Evolutionary conservation across 2,797 vertebrate genomes (phyloP), one percentile per base, ranked within the genome.

Genomic region (Rhabdomys pumilio): DNA sequence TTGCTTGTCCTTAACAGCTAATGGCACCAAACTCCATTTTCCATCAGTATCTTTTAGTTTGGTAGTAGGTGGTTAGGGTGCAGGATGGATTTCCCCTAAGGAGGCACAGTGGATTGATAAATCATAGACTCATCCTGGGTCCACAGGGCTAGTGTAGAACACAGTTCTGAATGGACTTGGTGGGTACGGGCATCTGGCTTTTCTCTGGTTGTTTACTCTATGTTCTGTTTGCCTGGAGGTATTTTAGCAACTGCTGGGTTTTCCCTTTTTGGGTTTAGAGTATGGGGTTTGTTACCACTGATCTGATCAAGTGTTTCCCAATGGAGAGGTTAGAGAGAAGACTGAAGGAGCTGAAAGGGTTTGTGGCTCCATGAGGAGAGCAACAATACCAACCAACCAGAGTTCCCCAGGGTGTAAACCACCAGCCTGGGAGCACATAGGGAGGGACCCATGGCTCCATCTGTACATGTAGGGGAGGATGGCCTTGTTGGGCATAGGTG

Each of bases 1-100:
- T 88, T 72, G 3, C 65, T 65, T 87, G 44, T 69, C 34, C 20
- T 38, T 53, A 53, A n/a, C 53, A 31, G 47, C 20, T 17, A 26
- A n/a, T 38, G 14, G 41, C 17, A 17, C 13, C 50, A 55, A 41
- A 73, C 24, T 41, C 24, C 24, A 38, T 69, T 72, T 59, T 13
- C 90, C 31, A 47, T 75, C 20, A 76, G 4, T 87, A 89, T 69
- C 11, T 31, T 79, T 88, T 76, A 84, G 11, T 93, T 91, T 69
- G 34, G 8, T 55, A 93, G 79, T 75, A 47, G 73, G 13, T 76
- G 69, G 61, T 41, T 61, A 53, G n/a, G 41, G 47, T 44, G 91
- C 31, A 59, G 59, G 53, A 15, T 82, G n/a, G 31, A 15, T 81
- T 72, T 19, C 65, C 31, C 61, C 26, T 88, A 76, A 63, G 6